These are phyloP conservation scores for Cyclopterus lumpus DNA, from an alignment of 2,797 vertebrate genomes.

Conservation along the genomic window DNA sequence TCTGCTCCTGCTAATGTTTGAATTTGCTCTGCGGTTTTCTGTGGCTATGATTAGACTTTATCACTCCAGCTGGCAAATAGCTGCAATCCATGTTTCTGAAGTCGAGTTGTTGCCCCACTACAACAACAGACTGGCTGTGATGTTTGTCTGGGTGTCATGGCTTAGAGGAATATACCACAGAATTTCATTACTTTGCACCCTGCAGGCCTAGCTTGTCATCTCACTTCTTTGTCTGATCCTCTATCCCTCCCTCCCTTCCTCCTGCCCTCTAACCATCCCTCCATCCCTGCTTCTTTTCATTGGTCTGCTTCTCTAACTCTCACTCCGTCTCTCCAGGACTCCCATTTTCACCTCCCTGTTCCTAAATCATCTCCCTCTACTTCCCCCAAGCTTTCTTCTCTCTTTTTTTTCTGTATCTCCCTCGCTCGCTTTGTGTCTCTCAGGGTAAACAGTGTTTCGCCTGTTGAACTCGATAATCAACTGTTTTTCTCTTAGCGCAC, in stretches of 20 bases:
- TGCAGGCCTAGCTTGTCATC: constrained; percentile 76
- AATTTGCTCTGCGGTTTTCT: constrained; percentile 41
- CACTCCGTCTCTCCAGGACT: constrained; percentile 67
- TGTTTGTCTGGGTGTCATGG: constrained; percentile 77
- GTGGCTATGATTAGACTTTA: constrained; percentile 65
- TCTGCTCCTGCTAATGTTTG: constrained; percentile 63
- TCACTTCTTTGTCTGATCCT: constrained; percentile 77
- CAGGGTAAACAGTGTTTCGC: constrained; percentile 80
- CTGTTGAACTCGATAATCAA: constrained; percentile 82
- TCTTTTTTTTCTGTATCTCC: constrained; percentile 46
- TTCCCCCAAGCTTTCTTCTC: constrained; percentile 54
- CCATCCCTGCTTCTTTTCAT: constrained; percentile 62
- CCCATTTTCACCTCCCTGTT: constrained; percentile 72
- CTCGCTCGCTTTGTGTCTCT: constrained; percentile 68
- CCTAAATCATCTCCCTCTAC: constrained; percentile 71
- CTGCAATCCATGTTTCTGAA: constrained; percentile 77
- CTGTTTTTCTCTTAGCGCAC: constrained; percentile 60
- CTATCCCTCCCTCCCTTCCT: constrained; percentile 49
- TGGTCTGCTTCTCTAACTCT: constrained; percentile 57
- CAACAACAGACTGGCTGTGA: constrained; percentile 74
- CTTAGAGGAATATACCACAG: constrained; percentile 73
- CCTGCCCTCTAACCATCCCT: constrained; percentile 66
- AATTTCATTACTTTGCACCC: constrained; percentile 78
- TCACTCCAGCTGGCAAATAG: constrained; percentile 77
- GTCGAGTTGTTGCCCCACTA: constrained; percentile 66